These are phyloP conservation scores for Caenorhabditis angaria DNA, from an alignment of 2,888 invertebrate genomes.

Conservation along the genomic window DNA sequence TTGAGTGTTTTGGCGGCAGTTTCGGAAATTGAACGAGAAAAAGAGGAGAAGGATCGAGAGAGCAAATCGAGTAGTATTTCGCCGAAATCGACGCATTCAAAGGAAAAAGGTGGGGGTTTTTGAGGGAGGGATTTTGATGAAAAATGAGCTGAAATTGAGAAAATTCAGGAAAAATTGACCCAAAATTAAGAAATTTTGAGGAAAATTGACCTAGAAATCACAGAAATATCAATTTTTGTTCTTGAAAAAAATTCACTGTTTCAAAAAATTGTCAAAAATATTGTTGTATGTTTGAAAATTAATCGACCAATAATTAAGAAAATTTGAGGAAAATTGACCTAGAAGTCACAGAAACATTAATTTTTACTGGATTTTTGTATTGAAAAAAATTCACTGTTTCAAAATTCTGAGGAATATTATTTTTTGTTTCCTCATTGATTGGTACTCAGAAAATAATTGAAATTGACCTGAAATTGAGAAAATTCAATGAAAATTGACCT, in stretches of 20 bases:
- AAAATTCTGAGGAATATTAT: too few species aligned
- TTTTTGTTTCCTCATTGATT: too few species aligned
- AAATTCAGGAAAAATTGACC: background rate
- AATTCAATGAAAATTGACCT: too few species aligned
- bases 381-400: too few species aligned
- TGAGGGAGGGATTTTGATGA: background rate
- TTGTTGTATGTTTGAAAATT: background rate
- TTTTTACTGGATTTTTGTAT: too few species aligned
- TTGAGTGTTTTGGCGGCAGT: slow-evolving; percentile 10
- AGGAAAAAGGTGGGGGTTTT: background rate
- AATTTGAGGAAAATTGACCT: too few species aligned
- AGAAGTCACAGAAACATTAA: too few species aligned
- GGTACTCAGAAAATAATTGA: too few species aligned
- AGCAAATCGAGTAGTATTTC: slow-evolving; percentile 4
- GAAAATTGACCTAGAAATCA: too few species aligned
- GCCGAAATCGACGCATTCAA: background rate
- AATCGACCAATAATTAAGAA: too few species aligned
- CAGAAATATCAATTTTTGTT: background rate
- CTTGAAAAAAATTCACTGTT: background rate
- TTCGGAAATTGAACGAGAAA: slow-evolving; percentile 7
- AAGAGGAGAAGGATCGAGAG: background rate
- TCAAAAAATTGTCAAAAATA: background rate
- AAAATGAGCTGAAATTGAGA: background rate
- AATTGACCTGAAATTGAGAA: too few species aligned
- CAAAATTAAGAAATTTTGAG: too few species aligned